These are phyloP conservation scores for Hiodon tergisus DNA, from an alignment of 2,113 vertebrate genomes.

Conservation along the genomic window DNA sequence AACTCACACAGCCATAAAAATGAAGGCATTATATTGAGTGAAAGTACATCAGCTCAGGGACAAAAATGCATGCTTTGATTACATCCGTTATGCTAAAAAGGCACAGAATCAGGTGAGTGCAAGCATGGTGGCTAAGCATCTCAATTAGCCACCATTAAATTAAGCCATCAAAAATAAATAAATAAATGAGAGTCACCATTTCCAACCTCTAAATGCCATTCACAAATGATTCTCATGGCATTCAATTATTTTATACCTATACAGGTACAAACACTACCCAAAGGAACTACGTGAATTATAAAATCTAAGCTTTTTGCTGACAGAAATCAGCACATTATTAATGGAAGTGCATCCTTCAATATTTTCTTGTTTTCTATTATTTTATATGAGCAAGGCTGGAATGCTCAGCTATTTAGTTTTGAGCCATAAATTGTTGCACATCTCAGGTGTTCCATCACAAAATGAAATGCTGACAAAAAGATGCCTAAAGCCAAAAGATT, in stretches of 20 bases:
- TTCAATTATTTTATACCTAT: not conserved
- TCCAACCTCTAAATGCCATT: slow-evolving; percentile 8
- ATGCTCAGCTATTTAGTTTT: not conserved
- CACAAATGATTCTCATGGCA: slow-evolving; percentile 10
- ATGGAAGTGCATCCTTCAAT: too few species aligned
- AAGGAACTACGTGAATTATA: not conserved
- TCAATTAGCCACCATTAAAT: slow-evolving; percentile 17
- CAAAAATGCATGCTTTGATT: not conserved
- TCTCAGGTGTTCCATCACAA: not conserved
- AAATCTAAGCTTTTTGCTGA: not conserved
- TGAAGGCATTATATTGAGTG: not conserved
- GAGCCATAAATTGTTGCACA: not conserved
- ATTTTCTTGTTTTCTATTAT: too few species aligned
- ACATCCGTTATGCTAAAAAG: not conserved
- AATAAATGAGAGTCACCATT: not conserved
- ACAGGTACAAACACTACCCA: not conserved
- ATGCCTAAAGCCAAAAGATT: too few species aligned
- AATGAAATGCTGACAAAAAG: not conserved
- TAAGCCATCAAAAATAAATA: not conserved
- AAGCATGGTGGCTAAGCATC: too few species aligned
- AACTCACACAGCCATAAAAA: not conserved
- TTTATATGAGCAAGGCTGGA: too few species aligned
- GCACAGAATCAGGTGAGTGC: not conserved
- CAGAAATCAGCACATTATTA: not conserved
- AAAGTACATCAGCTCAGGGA: not conserved